Evolutionary conservation across 2,888 invertebrate species (phyloP).

Genomic region (Euplexia lucipara): DNA sequence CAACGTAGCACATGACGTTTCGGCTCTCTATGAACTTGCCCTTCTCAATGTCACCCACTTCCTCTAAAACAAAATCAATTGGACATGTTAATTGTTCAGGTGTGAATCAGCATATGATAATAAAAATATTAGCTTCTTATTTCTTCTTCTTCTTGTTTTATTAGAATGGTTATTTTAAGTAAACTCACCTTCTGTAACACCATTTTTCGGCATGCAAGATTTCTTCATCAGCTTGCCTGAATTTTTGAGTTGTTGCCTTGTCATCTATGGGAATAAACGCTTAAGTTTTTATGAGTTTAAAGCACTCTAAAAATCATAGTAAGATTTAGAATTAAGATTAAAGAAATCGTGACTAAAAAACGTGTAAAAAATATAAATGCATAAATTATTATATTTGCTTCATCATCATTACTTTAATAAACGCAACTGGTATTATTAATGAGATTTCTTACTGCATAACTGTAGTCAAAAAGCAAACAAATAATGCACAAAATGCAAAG

Average conservation of each 20-base stretch:
- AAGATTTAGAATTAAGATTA: not conserved
- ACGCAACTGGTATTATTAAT: not conserved
- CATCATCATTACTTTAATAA: conserved; percentile 11
- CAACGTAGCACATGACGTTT: conserved; percentile 86
- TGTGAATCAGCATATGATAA: not conserved
- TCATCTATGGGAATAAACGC: conserved; percentile 75
- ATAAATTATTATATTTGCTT: conserved; percentile 29
- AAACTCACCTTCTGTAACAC: conserved; percentile 89
- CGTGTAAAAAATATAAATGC: conserved; percentile 1
- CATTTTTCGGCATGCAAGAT: conserved; percentile 92
- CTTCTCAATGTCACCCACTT: conserved; percentile 83
- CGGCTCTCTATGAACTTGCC: conserved; percentile 84
- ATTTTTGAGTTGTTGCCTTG: conserved; percentile 92
- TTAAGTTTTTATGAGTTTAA: not conserved
- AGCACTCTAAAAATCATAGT: not conserved
- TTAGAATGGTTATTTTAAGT: not conserved
- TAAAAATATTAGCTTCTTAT: too few species aligned
- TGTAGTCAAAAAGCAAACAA: conserved; percentile 55
- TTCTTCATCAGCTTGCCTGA: conserved; percentile 92
- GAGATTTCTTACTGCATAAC: conserved; percentile 70
- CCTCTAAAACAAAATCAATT: conserved; percentile 71
- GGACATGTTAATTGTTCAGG: not conserved
- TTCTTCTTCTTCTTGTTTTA: too few species aligned
- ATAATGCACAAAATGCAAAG: conserved; percentile 48
- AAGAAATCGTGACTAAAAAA: conserved; percentile 14